These are phyloP conservation scores for Trogon surrucura DNA, from an alignment of 2,113 vertebrate genomes.

Conservation along the genomic window DNA sequence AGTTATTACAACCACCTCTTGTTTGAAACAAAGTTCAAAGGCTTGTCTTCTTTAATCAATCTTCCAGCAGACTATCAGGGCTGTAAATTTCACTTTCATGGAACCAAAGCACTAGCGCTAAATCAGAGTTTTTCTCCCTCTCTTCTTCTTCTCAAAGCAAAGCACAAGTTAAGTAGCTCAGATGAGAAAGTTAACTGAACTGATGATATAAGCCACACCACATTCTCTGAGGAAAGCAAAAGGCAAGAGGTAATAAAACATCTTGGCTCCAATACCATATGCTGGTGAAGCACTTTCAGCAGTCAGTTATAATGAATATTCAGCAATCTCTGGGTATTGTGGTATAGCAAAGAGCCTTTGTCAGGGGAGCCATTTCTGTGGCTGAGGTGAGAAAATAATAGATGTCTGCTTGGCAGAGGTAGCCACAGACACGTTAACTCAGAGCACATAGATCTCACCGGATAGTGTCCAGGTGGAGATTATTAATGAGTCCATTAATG, in stretches of 20 bases:
- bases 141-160: slow-evolving; percentile 30
- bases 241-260: slow-evolving; percentile 29
- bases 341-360: slow-evolving; percentile 40
- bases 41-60: slow-evolving; percentile 68
- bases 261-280: background rate
- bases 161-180: background rate
- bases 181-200: background rate
- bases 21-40: slow-evolving; percentile 70
- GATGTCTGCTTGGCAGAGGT: slow-evolving; percentile 39
- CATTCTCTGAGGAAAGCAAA: background rate
- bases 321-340: slow-evolving; percentile 35
- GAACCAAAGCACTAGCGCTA: slow-evolving; percentile 31
- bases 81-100: slow-evolving; percentile 68
- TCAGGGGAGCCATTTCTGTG: slow-evolving; percentile 34
- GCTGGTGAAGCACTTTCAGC: slow-evolving; percentile 18
- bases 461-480: background rate
- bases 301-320: slow-evolving; percentile 54
- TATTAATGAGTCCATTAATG: slow-evolving; percentile 24
- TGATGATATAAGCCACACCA: background rate
- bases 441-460: background rate
- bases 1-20: slow-evolving; percentile 60
- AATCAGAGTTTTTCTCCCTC: background rate
- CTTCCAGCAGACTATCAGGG: slow-evolving; percentile 39
- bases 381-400: slow-evolving; percentile 55
- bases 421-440: slow-evolving; percentile 18